A percentile compares a stretch with the other conserved stretches of the same genome.
phyloP scores from a whole-genome alignment of 2,113 vertebrate species.

The Tragelaphus scriptus region DNA sequence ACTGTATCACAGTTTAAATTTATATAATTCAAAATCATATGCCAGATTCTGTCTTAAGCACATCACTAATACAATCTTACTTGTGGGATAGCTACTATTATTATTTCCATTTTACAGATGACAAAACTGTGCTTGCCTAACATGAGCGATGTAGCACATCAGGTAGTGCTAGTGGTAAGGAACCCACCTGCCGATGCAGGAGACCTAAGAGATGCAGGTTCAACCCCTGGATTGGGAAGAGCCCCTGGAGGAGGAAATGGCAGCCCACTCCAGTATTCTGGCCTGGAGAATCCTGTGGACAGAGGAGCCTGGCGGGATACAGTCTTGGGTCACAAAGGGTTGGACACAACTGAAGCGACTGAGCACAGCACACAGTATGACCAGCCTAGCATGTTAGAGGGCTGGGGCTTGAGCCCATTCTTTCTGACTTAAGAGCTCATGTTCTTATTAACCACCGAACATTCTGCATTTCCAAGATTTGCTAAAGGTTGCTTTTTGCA shows the following conservation, averaged over 20 bases:
- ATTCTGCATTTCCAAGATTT: neutral
- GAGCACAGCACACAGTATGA: neutral
- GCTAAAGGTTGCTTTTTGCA: neutral
- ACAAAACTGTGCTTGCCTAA: neutral
- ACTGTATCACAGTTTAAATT: neutral
- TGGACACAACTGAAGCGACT: neutral
- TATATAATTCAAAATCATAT: neutral
- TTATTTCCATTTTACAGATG: neutral
- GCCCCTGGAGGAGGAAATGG: neutral
- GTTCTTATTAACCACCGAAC: neutral
- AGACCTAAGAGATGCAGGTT: neutral
- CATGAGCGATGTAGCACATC: neutral
- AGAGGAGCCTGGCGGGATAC: neutral
- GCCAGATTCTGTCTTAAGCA: neutral
- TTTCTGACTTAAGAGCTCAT: neutral
- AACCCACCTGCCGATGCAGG: neutral
- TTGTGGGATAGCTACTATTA: neutral
- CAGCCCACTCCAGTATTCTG: neutral
- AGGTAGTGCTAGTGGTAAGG: neutral
- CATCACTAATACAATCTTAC: neutral
- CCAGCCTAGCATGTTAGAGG: neutral
- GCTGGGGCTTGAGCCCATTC: neutral
- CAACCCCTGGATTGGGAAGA: neutral
- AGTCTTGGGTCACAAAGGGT: neutral
- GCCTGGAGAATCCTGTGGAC: neutral